Percentiles rank a stretch among this genome's conserved stretches.
phyloP scores from a whole-genome alignment of 2,888 invertebrate species.

The Embidobia sp. region DNA sequence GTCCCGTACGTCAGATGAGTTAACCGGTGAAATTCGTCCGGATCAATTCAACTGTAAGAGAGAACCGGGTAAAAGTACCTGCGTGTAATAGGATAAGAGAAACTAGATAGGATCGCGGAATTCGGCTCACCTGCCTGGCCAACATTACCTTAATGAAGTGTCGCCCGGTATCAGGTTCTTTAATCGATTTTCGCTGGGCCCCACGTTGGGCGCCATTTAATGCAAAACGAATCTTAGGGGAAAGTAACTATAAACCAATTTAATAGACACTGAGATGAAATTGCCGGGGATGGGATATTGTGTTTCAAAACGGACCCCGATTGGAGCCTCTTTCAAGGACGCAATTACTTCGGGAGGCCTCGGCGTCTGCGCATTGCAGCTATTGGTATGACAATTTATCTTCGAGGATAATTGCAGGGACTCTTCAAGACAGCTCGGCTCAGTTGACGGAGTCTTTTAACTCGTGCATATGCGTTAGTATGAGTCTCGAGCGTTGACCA shows the following conservation, averaged over 20 bases:
- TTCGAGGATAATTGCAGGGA: slow-evolving; percentile 47
- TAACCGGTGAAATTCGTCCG: slow-evolving; percentile 27
- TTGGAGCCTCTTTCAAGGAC: not conserved
- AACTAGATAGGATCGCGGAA: slow-evolving; percentile 47
- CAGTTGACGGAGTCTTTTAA: slow-evolving; percentile 42
- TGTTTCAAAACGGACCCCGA: not conserved
- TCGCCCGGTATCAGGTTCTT: slow-evolving; percentile 21
- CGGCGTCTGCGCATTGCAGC: slow-evolving; percentile 13
- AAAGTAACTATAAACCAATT: too few relatives aligned
- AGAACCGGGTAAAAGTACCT: slow-evolving; percentile 41
- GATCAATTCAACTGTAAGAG: slow-evolving; percentile 53
- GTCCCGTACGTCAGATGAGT: slow-evolving; percentile 16
- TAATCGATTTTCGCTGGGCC: slow-evolving; percentile 26
- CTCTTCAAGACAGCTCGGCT: slow-evolving; percentile 63
- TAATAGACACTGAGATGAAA: too few relatives aligned
- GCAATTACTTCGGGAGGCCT: not conserved
- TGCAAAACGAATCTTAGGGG: not conserved
- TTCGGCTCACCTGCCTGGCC: slow-evolving; percentile 25
- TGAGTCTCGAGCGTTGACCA: slow-evolving; percentile 17
- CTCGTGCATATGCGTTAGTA: slow-evolving; percentile 12
- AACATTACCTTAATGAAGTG: slow-evolving; percentile 54
- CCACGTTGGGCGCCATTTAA: not conserved
- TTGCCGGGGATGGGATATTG: not conserved
- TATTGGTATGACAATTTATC: slow-evolving; percentile 28
- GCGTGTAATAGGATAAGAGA: slow-evolving; percentile 56